phyloP scores from a whole-genome alignment of 2,888 invertebrate species.

The Ceraclea dissimilis region DNA sequence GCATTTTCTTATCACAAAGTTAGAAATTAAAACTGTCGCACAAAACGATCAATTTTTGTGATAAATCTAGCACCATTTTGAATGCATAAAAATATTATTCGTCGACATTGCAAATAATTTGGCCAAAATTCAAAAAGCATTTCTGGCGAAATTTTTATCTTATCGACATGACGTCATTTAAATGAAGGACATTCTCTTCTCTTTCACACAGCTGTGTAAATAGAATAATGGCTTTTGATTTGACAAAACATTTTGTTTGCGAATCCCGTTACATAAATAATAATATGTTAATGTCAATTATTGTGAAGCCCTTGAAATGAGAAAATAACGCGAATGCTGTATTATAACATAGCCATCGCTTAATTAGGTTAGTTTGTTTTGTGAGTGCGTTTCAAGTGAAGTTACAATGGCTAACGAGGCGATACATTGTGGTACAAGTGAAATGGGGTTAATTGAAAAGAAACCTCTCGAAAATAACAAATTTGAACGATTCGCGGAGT shows the following conservation, averaged over 20 bases:
- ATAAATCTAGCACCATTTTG: no score
- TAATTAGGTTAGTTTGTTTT: constrained; percentile 10
- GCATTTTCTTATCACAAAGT: no score
- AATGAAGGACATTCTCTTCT: constrained; percentile 2
- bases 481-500: constrained; percentile 78
- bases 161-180: background rate
- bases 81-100: no score
- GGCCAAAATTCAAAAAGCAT: no score
- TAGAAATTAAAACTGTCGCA: no score
- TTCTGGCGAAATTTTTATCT: no score
- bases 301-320: constrained; percentile 13
- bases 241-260: constrained; percentile 17
- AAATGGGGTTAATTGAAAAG: constrained; percentile 13
- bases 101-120: no score
- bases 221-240: constrained; percentile 19
- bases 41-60: no score
- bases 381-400: background rate
- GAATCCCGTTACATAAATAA: constrained; percentile 16
- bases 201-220: constrained; percentile 22
- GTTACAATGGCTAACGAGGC: constrained; percentile 16
- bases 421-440: constrained; percentile 10
- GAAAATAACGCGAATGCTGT: constrained; percentile 5
- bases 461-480: constrained; percentile 10
- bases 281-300: constrained; percentile 19
- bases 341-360: constrained; percentile 3